Percentiles rank a stretch among this genome's conserved stretches.
Evolutionary conservation across 2,113 vertebrate species (phyloP).

Genomic region (Oreochromis aureus): DNA sequence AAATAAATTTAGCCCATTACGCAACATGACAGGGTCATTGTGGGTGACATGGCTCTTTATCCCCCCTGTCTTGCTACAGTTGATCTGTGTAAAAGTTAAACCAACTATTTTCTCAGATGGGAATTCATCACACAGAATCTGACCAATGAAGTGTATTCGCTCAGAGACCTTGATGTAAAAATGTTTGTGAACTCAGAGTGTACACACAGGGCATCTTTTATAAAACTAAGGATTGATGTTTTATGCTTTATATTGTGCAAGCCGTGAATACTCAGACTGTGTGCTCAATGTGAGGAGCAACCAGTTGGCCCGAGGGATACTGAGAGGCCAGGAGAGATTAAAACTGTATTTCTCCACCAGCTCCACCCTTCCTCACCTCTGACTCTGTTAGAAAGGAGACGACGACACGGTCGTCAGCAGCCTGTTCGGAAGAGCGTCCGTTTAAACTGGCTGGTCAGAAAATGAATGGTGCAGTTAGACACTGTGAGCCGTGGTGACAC

Average conservation of each 20-base stretch:
- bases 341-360: background rate
- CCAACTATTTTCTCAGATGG: background rate
- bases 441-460: conserved; percentile 24
- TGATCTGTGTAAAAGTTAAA: background rate
- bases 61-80: background rate
- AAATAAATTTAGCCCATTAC: background rate
- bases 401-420: background rate
- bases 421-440: background rate
- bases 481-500: conserved; percentile 15
- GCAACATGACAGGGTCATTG: background rate
- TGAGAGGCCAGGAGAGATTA: background rate
- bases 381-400: background rate
- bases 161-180: background rate
- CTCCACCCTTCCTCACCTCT: background rate
- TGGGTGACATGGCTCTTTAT: background rate
- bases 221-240: conserved; percentile 5
- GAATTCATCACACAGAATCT: background rate
- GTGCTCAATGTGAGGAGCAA: background rate
- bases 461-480: conserved; percentile 16
- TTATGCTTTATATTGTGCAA: background rate
- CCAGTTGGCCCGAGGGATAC: background rate
- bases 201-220: background rate
- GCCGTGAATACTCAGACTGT: background rate
- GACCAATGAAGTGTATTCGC: background rate
- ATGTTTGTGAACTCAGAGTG: background rate